Evolutionary conservation across 2,888 invertebrate species (phyloP), one percentile per base, ranked within the genome.

Genomic region (Agriopis marginaria): DNA sequence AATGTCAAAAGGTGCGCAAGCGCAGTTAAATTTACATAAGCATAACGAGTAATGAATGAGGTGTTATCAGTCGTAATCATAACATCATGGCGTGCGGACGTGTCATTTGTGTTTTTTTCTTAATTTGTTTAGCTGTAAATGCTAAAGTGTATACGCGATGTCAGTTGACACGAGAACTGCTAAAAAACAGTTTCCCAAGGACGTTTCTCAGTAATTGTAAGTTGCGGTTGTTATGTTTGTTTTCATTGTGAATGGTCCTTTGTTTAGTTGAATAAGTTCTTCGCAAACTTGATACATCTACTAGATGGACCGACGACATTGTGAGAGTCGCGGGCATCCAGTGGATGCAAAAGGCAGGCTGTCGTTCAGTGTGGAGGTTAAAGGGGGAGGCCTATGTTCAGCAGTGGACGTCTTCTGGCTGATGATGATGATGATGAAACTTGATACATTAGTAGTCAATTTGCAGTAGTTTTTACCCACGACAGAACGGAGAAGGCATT

Each of bases 121-220:
- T 89, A 76, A 83, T 83, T 75, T 74, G 85, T 74, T 77, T 84
- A 71, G 73, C 84, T 14, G 77, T 83, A 45, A 79, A 92, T 61
- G 83, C 86, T 2, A 96, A 96, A 93, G 95, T 96, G 68, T 95
- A 95, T 77, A 95, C 95, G 2, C 90, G 95, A 88, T 97, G 97
- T 82, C 96, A 97, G 68, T 92, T 96, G 66, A 96, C 96, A 14
- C 94, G 96, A 70, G 97, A 96, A 83, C 87, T 97, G 63, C 80
- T 95, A 74, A 95, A 95, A 75, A 95, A 95, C 76, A 95, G 95
- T 76, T 96, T 97, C 79, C 95, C 95, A 74, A 95, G 96, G 85
- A 96, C 95, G 49, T 96, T 96, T 80, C 89, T 97, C 65, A 96
- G 96, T 82, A 96, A 97, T 86, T 97, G 97, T 96, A 88, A 96